Evolutionary conservation across 2,797 vertebrate genomes (phyloP), one percentile per base, ranked within the genome.

Genomic region (Urosaurus nigricauda): DNA sequence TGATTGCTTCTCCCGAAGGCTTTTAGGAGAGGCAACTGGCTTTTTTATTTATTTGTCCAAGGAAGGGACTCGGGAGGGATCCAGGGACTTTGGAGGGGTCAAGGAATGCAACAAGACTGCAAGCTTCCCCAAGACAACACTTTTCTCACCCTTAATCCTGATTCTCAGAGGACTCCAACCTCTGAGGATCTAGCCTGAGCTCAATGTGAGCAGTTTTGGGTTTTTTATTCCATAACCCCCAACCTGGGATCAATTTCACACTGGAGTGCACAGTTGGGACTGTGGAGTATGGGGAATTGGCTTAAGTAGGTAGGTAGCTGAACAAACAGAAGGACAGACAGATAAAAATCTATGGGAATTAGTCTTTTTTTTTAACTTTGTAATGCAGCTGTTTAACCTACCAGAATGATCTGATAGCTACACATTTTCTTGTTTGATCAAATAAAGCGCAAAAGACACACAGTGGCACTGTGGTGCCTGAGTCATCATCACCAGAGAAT

Each of bases 301-400:
- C 47, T 37, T n/a, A 51, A 19, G 43, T n/a, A 26, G 43, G 40
- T n/a, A 47, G 14, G 7, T 35, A 21, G 53, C 29, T 58, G 56
- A 58, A 58, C 5, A 47, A 43, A 13, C 17, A 3, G 11, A 68
- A 9, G 24, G 60, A n/a, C 19, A 24, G 17, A 75, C 17, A 60
- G 26, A 86, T 47, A n/a, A 2, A 37, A 7, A 79, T 37, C n/a
- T n/a, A 19, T 75, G 32, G 16, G 53, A 3, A 73, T 32, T 2
- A 6, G 16, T 16, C 77, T 80, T 87, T 79, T 63, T 86, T 80
- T 87, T 86, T 47, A 79, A 86, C 32, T 43, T 70, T 35, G 35
- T 29, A 79, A 84, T 71, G 35, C 26, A 12, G 12, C 32, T 73
- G 16, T 71, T 71, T 70, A n/a, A 68, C 68, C 35, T 35, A 70